A percentile compares a stretch with the other conserved stretches of the same genome.
phyloP scores from a whole-genome alignment of 2,797 vertebrate genomes.

The Helarctos malayanus region DNA sequence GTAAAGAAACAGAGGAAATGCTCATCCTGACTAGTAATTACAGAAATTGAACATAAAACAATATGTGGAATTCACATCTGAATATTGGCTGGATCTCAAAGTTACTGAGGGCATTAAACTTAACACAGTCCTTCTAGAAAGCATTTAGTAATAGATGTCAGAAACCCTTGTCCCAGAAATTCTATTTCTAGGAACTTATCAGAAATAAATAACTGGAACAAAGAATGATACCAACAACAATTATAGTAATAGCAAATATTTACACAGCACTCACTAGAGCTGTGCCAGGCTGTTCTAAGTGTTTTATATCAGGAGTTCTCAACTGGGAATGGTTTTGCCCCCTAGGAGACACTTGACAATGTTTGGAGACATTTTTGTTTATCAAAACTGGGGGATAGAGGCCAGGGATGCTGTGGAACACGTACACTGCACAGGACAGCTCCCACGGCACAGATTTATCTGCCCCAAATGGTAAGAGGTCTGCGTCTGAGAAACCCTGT shows the following conservation, averaged over 20 bases:
- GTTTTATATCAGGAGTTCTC: neutral
- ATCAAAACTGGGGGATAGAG: neutral
- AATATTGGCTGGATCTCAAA: neutral
- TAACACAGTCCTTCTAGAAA: neutral
- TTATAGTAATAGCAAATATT: neutral
- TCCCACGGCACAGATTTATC: neutral
- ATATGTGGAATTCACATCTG: neutral
- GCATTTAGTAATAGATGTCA: neutral
- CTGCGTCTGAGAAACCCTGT: neutral
- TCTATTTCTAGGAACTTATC: neutral
- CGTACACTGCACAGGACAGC: neutral
- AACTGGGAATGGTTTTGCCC: neutral
- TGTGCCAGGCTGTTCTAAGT: neutral
- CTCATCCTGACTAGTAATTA: neutral
- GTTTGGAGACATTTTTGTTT: neutral
- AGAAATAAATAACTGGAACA: slow-evolving; percentile 33
- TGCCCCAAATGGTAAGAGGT: neutral
- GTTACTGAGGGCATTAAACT: neutral
- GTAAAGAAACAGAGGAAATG: neutral
- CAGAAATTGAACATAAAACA: slow-evolving; percentile 9
- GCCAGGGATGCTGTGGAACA: neutral
- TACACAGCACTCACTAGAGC: neutral
- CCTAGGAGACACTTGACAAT: neutral
- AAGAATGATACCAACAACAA: neutral
- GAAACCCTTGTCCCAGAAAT: neutral